phyloP scores from a whole-genome alignment of 1,140 invertebrate genomes.

The Venturia canescens region DNA sequence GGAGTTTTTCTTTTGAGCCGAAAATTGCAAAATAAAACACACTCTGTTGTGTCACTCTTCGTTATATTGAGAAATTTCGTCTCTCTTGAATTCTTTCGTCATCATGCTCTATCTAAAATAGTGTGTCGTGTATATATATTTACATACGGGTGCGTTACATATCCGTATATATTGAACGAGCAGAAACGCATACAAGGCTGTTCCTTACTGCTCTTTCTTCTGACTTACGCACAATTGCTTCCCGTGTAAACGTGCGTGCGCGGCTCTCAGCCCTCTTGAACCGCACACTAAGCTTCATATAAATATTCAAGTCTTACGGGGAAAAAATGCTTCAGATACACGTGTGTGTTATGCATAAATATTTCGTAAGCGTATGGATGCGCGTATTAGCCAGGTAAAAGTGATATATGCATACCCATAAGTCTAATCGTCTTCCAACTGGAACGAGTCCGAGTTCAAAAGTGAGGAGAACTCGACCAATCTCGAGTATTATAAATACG shows the following conservation, averaged over 20 bases:
- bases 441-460: too few species aligned
- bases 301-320: not conserved
- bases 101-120: not conserved
- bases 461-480: too few species aligned
- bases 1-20: too few species aligned
- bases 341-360: not conserved
- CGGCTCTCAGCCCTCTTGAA: slow-evolving; percentile 17
- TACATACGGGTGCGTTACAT: slow-evolving; percentile 40
- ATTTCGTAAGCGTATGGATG: not conserved
- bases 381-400: too few species aligned
- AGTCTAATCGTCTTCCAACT: too few species aligned
- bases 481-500: too few species aligned
- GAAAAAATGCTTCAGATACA: not conserved
- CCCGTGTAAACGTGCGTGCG: slow-evolving; percentile 13
- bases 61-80: slow-evolving; percentile 7
- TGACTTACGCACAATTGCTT: slow-evolving; percentile 13
- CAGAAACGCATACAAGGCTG: not conserved
- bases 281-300: not conserved
- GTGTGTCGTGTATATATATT: slow-evolving; percentile 35
- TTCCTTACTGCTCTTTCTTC: not conserved
- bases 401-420: too few species aligned
- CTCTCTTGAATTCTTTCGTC: not conserved
- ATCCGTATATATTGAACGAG: slow-evolving; percentile 10
- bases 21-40: too few species aligned
- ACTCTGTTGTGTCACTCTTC: too few species aligned